These are phyloP conservation scores for Cheilinus undulatus DNA, from an alignment of 2,113 vertebrate genomes.

Conservation along the genomic window DNA sequence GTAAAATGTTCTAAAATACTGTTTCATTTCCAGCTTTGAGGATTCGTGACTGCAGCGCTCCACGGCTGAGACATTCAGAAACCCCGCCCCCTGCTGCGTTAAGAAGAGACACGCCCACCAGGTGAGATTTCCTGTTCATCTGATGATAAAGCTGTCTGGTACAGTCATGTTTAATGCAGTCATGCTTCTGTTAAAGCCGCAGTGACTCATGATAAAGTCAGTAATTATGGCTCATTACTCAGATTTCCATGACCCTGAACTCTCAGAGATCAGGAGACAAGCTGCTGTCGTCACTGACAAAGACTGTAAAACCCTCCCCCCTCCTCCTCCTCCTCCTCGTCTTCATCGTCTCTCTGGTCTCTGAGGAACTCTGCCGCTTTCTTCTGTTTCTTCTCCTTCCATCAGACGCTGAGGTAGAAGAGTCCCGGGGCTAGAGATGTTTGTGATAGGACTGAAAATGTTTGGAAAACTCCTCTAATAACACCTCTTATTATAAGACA, in stretches of 20 bases:
- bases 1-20: no score
- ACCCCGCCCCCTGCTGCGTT: no score
- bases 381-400: neutral
- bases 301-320: neutral
- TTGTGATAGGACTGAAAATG: neutral
- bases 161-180: no score
- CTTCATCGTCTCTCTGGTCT: slow-evolving; percentile 12
- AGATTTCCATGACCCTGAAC: neutral
- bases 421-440: slow-evolving; percentile 1
- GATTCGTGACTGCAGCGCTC: no score
- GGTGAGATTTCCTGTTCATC: no score
- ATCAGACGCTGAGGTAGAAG: neutral
- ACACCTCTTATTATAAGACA: neutral
- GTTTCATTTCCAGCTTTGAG: no score
- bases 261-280: neutral
- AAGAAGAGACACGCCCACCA: no score
- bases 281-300: neutral
- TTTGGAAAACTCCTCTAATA: neutral
- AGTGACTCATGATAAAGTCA: neutral
- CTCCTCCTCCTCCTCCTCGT: neutral
- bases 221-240: neutral
- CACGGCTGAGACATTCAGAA: no score
- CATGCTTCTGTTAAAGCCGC: neutral
- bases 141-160: no score
- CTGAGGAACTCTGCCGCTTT: neutral